Conservation (phyloP, 2,888 invertebrate species). For the Tridacna gigas region DNA sequence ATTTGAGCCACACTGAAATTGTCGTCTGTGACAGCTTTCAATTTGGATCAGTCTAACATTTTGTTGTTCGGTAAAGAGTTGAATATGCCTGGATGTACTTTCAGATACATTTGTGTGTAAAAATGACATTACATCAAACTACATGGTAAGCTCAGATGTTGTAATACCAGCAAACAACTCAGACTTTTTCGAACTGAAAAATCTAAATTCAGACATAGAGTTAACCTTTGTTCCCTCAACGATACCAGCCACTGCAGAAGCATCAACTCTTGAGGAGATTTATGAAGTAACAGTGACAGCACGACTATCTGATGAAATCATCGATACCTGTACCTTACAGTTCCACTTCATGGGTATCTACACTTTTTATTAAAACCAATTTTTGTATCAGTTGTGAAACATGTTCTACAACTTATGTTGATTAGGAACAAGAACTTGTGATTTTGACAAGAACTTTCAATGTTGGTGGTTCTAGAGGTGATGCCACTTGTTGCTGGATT, state of each 20-base stretch:
- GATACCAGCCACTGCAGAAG: slow-evolving; percentile 12
- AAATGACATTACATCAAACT: slow-evolving; percentile 27
- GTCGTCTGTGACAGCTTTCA: too few relatives aligned
- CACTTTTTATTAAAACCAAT: too few relatives aligned
- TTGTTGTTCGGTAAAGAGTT: too few relatives aligned
- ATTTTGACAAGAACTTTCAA: too few relatives aligned
- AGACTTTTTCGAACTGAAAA: not conserved
- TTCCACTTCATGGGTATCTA: slow-evolving; percentile 43
- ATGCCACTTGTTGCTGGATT: too few relatives aligned
- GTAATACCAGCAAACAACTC: not conserved
- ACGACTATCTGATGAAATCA: not conserved
- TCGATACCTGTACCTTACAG: slow-evolving; percentile 54
- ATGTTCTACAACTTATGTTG: too few relatives aligned
- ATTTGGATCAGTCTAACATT: too few relatives aligned
- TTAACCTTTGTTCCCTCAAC: slow-evolving; percentile 17
- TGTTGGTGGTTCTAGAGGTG: too few relatives aligned
- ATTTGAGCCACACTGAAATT: too few relatives aligned
- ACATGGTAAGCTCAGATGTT: not conserved
- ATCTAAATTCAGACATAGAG: not conserved
- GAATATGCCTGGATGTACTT: not conserved
- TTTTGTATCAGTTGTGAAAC: too few relatives aligned
- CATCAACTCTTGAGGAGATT: slow-evolving; percentile 16
- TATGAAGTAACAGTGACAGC: slow-evolving; percentile 31
- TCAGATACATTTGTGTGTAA: slow-evolving; percentile 37
- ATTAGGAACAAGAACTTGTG: too few relatives aligned